Evolutionary conservation across 1,140 invertebrate genomes (phyloP), one percentile per base, ranked within the genome.

Genomic region (Halictus rubicundus): DNA sequence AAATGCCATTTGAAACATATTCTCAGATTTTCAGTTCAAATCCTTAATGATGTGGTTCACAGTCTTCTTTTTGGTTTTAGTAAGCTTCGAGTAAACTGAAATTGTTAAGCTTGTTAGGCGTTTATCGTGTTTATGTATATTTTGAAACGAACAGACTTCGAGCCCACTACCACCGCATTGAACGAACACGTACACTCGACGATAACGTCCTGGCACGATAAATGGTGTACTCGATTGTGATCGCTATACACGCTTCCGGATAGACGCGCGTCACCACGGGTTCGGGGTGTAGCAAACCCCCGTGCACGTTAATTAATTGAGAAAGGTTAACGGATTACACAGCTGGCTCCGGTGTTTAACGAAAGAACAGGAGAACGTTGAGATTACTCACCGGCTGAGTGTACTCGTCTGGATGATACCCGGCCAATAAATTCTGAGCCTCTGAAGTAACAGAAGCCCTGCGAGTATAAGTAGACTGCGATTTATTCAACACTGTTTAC

Each of bases 401-500:
- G 23, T 19, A 39, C 61, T 66, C 60, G 61, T 65, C 52, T 54
- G 42, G 72, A 74, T 16, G 72, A 65, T 74, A 74, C 42, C 72
- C 27, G 23, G 1, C 21, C 14, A 9, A 66, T 65, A 39, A 74
- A 65, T 65, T 21, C 14, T 4, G 60, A 25, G 23, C 19, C 10
- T 74, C 27, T 46, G 49, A 21, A 21, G 6, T 9, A 21, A n/a
- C 6, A 9, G 1, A 14, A 46, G n/a, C 49, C 14, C 14, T 19
- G 49, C n/a, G 12, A 6, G 0, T 21, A 8, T 32, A n/a, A 25
- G 1, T 16, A 46, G 8, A 12, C 8, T 46, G 42, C n/a, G n/a
- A 46, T 16, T 2, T 12, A 46, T 16, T 7, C n/a, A 1, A 12
- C 21, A 66, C 39, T 23, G 16, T 61, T 61, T 14, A 32, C 27